Conservation (phyloP, 2,113 vertebrate species). For the Mystacornis crossleyi region DNA sequence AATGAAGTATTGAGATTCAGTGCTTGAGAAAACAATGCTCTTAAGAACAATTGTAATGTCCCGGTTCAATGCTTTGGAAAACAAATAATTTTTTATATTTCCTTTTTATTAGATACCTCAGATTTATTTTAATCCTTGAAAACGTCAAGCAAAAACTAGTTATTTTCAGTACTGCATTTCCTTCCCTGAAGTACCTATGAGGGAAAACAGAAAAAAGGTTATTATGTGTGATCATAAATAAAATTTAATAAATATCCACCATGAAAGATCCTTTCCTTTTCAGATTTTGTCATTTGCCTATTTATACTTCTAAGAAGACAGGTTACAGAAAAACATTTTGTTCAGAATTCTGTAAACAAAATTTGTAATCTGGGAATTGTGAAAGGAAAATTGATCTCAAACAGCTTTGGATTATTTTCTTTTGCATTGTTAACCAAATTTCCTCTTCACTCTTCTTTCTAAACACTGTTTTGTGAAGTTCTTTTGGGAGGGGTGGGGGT, state of each 20-base stretch:
- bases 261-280: not conserved
- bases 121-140: not conserved
- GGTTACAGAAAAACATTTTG: not conserved
- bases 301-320: not conserved
- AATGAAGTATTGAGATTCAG: not conserved
- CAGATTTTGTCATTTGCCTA: not conserved
- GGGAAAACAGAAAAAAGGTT: not conserved
- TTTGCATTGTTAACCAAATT: not conserved
- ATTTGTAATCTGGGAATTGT: not conserved
- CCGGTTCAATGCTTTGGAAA: not conserved
- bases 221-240: not conserved
- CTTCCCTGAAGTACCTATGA: not conserved
- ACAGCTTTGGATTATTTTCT: not conserved
- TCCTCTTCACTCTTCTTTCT: not conserved
- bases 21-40: not conserved
- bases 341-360: not conserved
- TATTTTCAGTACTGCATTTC: not conserved
- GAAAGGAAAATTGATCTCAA: not conserved
- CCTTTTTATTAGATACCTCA: not conserved
- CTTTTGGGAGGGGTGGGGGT: no score
- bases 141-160: not conserved
- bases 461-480: not conserved
- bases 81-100: not conserved
- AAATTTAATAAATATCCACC: not conserved
- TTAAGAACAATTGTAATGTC: not conserved